Percentiles rank a stretch among this genome's conserved stretches.
phyloP scores from a whole-genome alignment of 2,113 vertebrate genomes.

The Climacteris rufus region DNA sequence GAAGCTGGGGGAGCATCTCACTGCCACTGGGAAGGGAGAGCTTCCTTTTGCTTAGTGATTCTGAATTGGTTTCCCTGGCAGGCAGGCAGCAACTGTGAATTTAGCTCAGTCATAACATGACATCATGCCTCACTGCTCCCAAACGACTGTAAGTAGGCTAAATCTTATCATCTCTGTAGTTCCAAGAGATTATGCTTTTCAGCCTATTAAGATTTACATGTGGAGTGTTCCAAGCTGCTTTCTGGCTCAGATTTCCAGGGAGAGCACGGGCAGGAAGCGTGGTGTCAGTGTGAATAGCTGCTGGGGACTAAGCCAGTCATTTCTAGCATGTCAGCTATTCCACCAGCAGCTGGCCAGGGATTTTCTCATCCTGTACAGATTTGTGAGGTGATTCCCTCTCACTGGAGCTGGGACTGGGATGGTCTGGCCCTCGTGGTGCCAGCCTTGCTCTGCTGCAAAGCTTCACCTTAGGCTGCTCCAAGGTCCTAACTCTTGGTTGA shows the following conservation, averaged over 20 bases:
- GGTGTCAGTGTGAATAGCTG: constrained; percentile 6
- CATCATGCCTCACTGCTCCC: background rate
- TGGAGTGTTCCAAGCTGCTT: constrained; percentile 21
- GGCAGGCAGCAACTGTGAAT: background rate
- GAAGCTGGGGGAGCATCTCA: background rate
- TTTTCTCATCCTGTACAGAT: background rate
- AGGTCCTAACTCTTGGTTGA: background rate
- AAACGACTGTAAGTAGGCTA: constrained; percentile 22
- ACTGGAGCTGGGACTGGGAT: background rate
- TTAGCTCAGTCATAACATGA: constrained; percentile 30
- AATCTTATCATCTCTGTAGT: constrained; percentile 17
- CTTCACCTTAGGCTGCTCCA: background rate
- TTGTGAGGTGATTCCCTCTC: background rate
- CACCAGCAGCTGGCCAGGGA: background rate
- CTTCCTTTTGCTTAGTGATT: background rate
- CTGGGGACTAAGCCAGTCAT: background rate
- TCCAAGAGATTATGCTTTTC: constrained; percentile 34
- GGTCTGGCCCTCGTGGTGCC: background rate
- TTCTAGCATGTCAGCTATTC: background rate
- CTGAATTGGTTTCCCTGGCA: constrained; percentile 5
- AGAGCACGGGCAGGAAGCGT: background rate
- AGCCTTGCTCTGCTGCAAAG: background rate
- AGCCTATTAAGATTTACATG: constrained; percentile 13
- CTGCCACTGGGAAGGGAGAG: background rate
- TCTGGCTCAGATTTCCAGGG: background rate